A percentile compares a stretch with the other conserved stretches of the same genome.
Evolutionary conservation across 37 sponge, comb jelly and placozoan species (phyloP).

Genomic region (Diacarnus erythraeanus): DNA sequence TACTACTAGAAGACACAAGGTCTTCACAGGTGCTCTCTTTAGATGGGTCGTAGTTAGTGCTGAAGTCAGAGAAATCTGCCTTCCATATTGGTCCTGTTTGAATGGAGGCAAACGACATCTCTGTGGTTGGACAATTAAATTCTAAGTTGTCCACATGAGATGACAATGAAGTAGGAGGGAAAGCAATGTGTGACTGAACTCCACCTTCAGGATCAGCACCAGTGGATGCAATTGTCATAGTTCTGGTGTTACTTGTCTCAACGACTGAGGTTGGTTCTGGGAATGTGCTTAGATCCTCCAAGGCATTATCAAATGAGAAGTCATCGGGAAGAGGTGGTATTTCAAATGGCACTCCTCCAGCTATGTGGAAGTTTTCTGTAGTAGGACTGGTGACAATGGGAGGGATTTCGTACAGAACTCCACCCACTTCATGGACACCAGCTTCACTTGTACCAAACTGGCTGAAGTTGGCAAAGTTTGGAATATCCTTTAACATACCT

Average conservation of each 20-base stretch:
- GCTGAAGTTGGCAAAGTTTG: neutral
- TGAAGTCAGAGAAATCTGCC: neutral
- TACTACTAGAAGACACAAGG: neutral
- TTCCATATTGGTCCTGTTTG: neutral
- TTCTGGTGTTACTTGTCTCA: neutral
- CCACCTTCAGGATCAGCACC: neutral
- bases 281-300: neutral
- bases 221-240: neutral
- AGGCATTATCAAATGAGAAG: neutral
- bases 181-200: neutral
- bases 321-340: conserved; percentile 19
- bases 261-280: neutral
- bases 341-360: neutral
- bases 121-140: too few relatives aligned
- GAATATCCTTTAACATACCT: neutral
- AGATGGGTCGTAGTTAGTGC: neutral
- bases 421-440: neutral
- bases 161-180: too few relatives aligned
- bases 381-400: conserved; percentile 10
- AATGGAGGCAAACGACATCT: too few relatives aligned
- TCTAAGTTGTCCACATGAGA: too few relatives aligned
- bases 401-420: conserved; percentile 2
- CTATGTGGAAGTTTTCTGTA: neutral
- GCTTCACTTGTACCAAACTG: neutral
- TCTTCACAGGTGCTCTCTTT: neutral